Evolutionary conservation across 2,113 vertebrate species (phyloP), one percentile per base, ranked within the genome.

Genomic region (Arenaria interpres): DNA sequence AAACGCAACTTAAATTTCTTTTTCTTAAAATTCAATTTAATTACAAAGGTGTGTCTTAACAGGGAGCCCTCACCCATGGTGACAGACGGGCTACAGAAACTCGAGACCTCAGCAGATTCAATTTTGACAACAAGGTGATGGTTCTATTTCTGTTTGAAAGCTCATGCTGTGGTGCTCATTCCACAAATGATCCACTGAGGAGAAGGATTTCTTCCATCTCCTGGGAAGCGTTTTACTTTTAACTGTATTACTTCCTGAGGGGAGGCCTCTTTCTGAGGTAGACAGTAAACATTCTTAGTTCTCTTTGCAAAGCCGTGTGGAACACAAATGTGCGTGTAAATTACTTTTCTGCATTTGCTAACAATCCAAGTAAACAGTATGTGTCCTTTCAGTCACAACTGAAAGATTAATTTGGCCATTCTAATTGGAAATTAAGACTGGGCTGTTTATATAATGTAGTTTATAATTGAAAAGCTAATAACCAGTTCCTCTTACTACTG

Each of bases 11-110:
- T 74, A 4, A 5, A 20, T 51, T 39, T 72, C 11, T 81, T 71
- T 75, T 76, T 30, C 18, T 67, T 93, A 28, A 9, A 71, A 35
- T 5, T 51, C 6, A 20, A 9, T 85, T 66, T 79, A 86, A 33
- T 95, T 23, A 21, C 54, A 72, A 79, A 59, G 32, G 10, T 88
- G 30, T 96, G 13, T 97, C 84, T 97, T 93, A 54, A 78, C 96
- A 99, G 99, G 99, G 99, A 12, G 99, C 99, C 13, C 99, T 99
- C 35, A 99, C 99, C 6, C 99, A 99, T 4, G 99, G 99, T 35
- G 99, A 99, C 97, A 97, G 99, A 97, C 98, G 99, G 97, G 99
- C 99, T n/a, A 99, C 99, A 20, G 99, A 99, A 94, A 99, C 99
- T 8, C 98, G 99, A 96, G 99, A 99, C 86, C 98, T 99, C 91